Base-by-base conservation (phyloP, 2,113 vertebrate genomes). In the Oenanthe melanoleuca region DNA sequence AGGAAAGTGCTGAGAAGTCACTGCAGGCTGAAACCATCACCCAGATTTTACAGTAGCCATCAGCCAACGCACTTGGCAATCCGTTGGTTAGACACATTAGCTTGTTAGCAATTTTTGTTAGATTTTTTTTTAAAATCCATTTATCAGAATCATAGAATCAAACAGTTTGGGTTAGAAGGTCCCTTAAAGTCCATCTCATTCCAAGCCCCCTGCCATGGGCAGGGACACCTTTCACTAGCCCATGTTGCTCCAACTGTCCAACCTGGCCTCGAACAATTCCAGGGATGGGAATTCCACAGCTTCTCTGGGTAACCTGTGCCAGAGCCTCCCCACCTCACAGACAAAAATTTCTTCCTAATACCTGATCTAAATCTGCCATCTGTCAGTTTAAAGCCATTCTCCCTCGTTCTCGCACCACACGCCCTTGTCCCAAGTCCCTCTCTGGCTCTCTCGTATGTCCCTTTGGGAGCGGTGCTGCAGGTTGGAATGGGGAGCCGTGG, bases 401-500 rank as follows among this genome's bases (percentile, higher is more conserved):
- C 24, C 20, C 13, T 47, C 22, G 29, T 13, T 6, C n/a, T 47
- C 4, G 24, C 47, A 34, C 55, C 47, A n/a, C 55, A 4, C 6
- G 24, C 5, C 61, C 38, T 22, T 45, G 44, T 14, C 31, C 3
- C 20, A 61, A 34, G 14, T 13, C 47, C n/a, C 38, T 38, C 15
- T n/a, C 47, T 21, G 55, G 6, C n/a, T 31, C 11, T 61, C 7
- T 11, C 22, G 40, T 7, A 34, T 24, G 42, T n/a, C n/a, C n/a
- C n/a, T n/a, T n/a, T n/a, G n/a, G 63, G 55, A 38, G 11, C 4
- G 24, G 12, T 14, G 63, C 24, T 25, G 26, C 45, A 38, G 52
- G 14, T 9, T 0, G 5, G 55, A 28, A 38, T 20, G 6, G 15
- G 15, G 38, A 61, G n/a, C 28, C 1, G 8, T 6, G 47, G 55